A percentile compares a stretch with the other conserved stretches of the same genome.
These are phyloP conservation scores for Pandemis cinnamomeana DNA, from an alignment of 2,888 invertebrate species.

Conservation along the genomic window DNA sequence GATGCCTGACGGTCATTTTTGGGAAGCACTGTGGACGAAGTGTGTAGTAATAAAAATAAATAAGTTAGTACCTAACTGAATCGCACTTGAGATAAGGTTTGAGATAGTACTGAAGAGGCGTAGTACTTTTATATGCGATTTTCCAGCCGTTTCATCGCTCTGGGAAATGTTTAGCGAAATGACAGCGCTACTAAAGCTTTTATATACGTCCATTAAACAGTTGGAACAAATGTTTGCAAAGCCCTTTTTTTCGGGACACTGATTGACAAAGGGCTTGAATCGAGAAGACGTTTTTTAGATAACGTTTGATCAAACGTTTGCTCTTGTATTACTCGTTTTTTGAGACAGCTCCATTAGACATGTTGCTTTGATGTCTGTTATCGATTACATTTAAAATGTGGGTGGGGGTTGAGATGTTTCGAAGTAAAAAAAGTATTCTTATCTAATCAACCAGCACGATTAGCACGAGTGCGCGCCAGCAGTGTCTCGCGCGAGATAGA, in stretches of 20 bases:
- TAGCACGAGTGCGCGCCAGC: too few relatives aligned
- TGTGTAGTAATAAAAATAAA: not conserved
- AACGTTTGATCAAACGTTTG: not conserved
- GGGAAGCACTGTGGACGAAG: not conserved
- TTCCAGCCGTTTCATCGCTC: not conserved
- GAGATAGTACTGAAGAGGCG: slow-evolving; percentile 4
- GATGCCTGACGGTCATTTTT: not conserved
- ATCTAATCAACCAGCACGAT: too few relatives aligned
- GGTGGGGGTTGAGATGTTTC: not conserved
- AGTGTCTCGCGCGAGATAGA: too few relatives aligned
- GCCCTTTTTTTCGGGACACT: not conserved
- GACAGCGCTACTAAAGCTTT: not conserved
- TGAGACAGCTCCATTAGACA: not conserved
- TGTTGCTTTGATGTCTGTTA: not conserved
- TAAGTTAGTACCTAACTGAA: not conserved
- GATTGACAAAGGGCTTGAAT: slow-evolving; percentile 2
- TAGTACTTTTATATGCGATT: not conserved
- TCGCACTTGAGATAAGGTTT: not conserved
- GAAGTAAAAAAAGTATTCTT: not conserved
- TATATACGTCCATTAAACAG: not conserved
- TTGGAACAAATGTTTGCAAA: not conserved
- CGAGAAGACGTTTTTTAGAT: not conserved
- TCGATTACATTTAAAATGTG: not conserved
- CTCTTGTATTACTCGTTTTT: not conserved
- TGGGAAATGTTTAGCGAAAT: not conserved